Base-by-base conservation (phyloP, 92 coral and sea anemone genomes). In the Muricea muricata region DNA sequence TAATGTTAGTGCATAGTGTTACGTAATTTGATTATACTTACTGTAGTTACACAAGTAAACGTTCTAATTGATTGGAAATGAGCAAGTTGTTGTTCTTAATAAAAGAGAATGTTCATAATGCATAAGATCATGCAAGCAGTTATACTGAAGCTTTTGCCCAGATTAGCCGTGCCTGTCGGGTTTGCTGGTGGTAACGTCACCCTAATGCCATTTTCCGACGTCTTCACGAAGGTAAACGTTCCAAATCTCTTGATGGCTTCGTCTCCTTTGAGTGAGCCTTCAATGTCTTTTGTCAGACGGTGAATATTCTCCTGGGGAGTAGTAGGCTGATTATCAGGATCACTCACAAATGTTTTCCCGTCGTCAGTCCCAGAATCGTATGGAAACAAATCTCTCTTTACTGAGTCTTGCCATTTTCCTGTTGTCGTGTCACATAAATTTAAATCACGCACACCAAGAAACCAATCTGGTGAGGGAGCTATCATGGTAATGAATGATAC, bases 401-500 rank as follows among this genome's bases (percentile, higher is more conserved):
- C 39, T 5, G 50, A 47, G 12, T 70, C 68, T 14, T 14, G 5
- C 78, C 76, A 82, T 55, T 68, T n/a, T 54, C 68, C 69, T 1
- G 86, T 66, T 9, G 28, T 48, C 21, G 14, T 58, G 60, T 82
- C 20, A 45, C 86, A 82, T 37, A 82, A 66, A 48, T 82, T 33
- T 0, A 25, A 31, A 25, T 69, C 86, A 21, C 6, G 69, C 1
- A 68, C 79, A 28, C 79, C 79, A 48, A 68, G 52, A 52, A 82
- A 82, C 86, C 86, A 82, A 57, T 82, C 86, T 0, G 86, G 86
- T 68, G 79, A 82, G 33, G 86, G 86, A 4, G 86, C 79, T 14
- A 69, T 47, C 79, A 82, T 82, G 56, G 86, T 66, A 7, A 82
- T 57, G 20, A 31, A 75, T 13, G 86, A 82, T 28, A 82, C 86